Evolutionary conservation across 1,140 invertebrate species (phyloP), one percentile per base, ranked within the genome.

Genomic region (Drosophila pachea): DNA sequence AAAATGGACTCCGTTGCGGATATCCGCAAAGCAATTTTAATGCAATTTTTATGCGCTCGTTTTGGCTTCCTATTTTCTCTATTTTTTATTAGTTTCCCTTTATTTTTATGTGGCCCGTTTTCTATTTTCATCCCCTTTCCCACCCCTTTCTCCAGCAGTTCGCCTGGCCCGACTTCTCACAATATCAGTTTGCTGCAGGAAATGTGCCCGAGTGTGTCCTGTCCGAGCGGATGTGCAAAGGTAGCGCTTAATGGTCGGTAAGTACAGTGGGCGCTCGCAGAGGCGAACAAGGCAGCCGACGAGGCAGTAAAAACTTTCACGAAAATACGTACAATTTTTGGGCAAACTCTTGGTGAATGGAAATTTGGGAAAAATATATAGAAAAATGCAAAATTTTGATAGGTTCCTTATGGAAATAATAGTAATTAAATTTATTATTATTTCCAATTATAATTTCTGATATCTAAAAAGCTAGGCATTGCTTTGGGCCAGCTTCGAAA

Each of bases 21-120:
- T 79, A 77, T 84, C 81, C 81, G 81, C 69, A 68, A 68, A 58
- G 76, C 81, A 74, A 74, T 86, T 84, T 84, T 84, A 84, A 84
- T 84, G 81, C 81, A 79, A 79, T 86, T 84, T 84, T 84, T 84
- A 84, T 84, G 79, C 78, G 73, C 79, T 71, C 78, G 79, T 68
- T 83, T 84, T 58, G 49, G 73, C 73, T 84, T 79, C 76, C 76
- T 64, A 76, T 83, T 74, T 75, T 74, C 31, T 35, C 47, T 16
- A 55, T 59, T 35, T 52, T 61, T 61, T 54, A 47, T 43, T 43
- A 32, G 36, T 38, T 63, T 22, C 45, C 43, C 42, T 40, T 16
- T 55, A 48, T 45, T 69, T 42, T 49, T 42, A 42, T 42, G 12
- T 12, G 38, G n/a, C n/a, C 5, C 11, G n/a, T 43, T 14, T 43